Percentiles rank a stretch among this genome's conserved stretches.
Conservation (phyloP, 2,888 invertebrate genomes). For the Amphimallon solstitiale region DNA sequence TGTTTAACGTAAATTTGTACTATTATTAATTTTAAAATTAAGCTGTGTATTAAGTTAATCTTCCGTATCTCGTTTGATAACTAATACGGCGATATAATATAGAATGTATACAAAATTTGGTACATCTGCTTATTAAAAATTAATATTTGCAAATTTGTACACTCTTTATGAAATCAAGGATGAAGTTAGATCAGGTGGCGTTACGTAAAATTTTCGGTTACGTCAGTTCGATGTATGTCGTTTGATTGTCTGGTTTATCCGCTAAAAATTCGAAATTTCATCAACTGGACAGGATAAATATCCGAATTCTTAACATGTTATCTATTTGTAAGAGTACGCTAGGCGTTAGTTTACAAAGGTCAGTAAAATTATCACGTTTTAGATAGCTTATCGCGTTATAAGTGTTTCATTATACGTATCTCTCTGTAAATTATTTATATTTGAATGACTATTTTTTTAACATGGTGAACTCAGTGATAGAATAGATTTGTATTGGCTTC, state of each 20-base stretch:
- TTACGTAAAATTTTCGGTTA: conserved; percentile 33
- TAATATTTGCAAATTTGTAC: too few relatives aligned
- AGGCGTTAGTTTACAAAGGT: conserved; percentile 46
- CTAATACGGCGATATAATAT: too few relatives aligned
- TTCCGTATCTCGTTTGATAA: too few relatives aligned
- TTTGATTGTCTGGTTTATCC: conserved; percentile 37
- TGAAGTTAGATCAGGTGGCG: conserved; percentile 20
- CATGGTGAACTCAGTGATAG: not conserved
- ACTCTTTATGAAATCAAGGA: not conserved
- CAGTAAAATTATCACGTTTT: conserved; percentile 37
- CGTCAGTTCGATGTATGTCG: conserved; percentile 40
- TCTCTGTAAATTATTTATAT: not conserved
- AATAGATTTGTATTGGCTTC: not conserved
- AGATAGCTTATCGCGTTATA: conserved; percentile 19
- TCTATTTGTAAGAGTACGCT: conserved; percentile 44
- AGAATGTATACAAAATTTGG: too few relatives aligned
- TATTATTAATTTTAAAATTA: too few relatives aligned
- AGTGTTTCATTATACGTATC: not conserved
- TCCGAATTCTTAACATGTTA: conserved; percentile 41
- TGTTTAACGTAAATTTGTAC: too few relatives aligned
- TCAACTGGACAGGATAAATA: conserved; percentile 13
- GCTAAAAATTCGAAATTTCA: not conserved
- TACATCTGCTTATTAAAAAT: too few relatives aligned
- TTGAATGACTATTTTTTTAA: not conserved
- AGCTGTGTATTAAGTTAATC: too few relatives aligned